Evolutionary conservation across 2,113 vertebrate species (phyloP), one percentile per base, ranked within the genome.

Genomic region (Anhinga anhinga): DNA sequence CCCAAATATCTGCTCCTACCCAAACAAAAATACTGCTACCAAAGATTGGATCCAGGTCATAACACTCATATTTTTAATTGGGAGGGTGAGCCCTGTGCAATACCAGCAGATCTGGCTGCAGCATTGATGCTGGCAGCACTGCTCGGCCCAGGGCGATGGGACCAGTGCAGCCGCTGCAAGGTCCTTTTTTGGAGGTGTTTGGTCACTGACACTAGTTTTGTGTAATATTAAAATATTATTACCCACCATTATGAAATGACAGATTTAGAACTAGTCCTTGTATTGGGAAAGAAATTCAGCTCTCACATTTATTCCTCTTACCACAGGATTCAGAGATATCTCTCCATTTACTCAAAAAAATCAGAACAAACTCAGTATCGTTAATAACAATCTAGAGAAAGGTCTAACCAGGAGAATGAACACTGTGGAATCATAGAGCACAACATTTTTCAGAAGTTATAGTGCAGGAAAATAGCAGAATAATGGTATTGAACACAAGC

Each of bases 401-500:
- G 90, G 72, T 38, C 45, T 36, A 72, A 78, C 5, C 52, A 52
- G 76, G 30, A 79, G 19, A 50, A 88, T 32, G 34, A 97, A 44
- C 27, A 11, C 32, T 15, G 36, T 1, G 6, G 86, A 96, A 94
- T 72, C 40, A 59, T 0, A 76, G 22, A 61, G 53, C 70, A 82
- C 45, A 69, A 38, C 93, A 62, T 47, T 61, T 95, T 96, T 34
- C 81, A 82, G 86, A 95, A 95, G 95, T 96, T 80, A 73, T 2
- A 90, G 86, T 23, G 70, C 58, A 85, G 73, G 40, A 34, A 85
- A 93, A 62, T 2, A 76, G 74, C 61, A 89, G 83, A 89, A 93
- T 56, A 76, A 76, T 20, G 84, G 44, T 61, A 77, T 30, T 55
- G 86, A 96, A 17, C 84, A 72, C 29, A 69, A 62, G 92, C 29